Evolutionary conservation across 2,797 vertebrate species (phyloP).

Genomic region (Hippoglossus hippoglossus): DNA sequence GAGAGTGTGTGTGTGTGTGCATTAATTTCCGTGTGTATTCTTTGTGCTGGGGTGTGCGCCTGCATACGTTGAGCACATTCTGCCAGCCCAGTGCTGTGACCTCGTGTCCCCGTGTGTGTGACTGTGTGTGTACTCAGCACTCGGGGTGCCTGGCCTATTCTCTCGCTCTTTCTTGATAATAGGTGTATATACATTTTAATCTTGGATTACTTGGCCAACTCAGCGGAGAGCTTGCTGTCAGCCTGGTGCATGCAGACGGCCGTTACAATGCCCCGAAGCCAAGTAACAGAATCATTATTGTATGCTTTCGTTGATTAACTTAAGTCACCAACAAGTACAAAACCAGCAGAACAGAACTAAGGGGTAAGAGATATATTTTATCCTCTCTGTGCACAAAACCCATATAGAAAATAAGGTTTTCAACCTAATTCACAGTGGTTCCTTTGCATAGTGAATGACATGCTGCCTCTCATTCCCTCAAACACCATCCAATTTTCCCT

Average conservation of each 20-base stretch:
- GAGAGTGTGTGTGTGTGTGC: constrained; percentile 75
- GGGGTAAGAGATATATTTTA: constrained; percentile 18
- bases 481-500: constrained; percentile 17
- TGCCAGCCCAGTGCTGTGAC: constrained; percentile 73
- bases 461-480: constrained; percentile 10
- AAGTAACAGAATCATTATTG: constrained; percentile 48
- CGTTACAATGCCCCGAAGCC: constrained; percentile 54
- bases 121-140: constrained; percentile 30
- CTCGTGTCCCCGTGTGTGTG: constrained; percentile 61
- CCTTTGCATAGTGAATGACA: constrained; percentile 22
- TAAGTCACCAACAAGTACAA: constrained; percentile 22
- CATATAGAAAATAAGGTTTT: neutral
- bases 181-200: constrained; percentile 74
- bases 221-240: constrained; percentile 44
- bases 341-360: constrained; percentile 1
- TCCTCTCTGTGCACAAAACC: constrained; percentile 12
- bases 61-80: constrained; percentile 84
- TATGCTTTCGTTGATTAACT: constrained; percentile 36
- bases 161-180: constrained; percentile 62
- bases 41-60: constrained; percentile 74
- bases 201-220: constrained; percentile 71
- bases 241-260: constrained; percentile 42
- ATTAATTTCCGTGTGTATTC: constrained; percentile 81
- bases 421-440: constrained; percentile 1
- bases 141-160: constrained; percentile 56